phyloP scores from a whole-genome alignment of 2,113 vertebrate genomes.

The Campylomormyrus tamandua region DNA sequence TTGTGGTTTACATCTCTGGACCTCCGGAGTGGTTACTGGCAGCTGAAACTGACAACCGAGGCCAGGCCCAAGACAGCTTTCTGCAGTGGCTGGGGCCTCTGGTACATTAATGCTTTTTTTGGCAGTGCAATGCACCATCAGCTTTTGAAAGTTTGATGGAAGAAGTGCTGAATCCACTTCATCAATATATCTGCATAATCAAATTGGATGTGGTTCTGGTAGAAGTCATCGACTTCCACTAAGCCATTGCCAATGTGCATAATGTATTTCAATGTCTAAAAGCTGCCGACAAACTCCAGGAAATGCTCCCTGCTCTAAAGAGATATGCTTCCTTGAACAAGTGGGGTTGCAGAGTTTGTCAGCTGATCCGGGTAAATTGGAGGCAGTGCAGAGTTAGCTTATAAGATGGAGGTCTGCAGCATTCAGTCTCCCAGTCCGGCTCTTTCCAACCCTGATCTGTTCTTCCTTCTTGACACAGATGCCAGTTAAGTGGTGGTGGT shows the following conservation, averaged over 20 bases:
- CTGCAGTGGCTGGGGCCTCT: neutral
- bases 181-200: neutral
- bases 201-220: neutral
- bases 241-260: neutral
- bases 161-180: neutral
- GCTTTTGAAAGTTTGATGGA: neutral
- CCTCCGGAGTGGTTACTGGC: neutral
- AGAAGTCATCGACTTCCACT: neutral
- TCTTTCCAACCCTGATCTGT: neutral
- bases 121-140: neutral
- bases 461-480: neutral
- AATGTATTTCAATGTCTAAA: neutral
- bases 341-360: neutral
- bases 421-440: neutral
- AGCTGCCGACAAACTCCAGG: neutral
- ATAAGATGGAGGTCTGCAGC: neutral
- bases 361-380: neutral
- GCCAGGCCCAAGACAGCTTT: neutral
- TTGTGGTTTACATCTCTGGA: neutral
- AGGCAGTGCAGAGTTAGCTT: neutral
- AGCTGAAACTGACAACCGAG: neutral
- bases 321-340: neutral
- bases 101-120: neutral
- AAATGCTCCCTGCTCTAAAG: neutral
- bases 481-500: neutral